Percentiles rank a stretch among this genome's conserved stretches.
Conservation (phyloP, 2,888 invertebrate genomes). For the Cerceris ruficornis region DNA sequence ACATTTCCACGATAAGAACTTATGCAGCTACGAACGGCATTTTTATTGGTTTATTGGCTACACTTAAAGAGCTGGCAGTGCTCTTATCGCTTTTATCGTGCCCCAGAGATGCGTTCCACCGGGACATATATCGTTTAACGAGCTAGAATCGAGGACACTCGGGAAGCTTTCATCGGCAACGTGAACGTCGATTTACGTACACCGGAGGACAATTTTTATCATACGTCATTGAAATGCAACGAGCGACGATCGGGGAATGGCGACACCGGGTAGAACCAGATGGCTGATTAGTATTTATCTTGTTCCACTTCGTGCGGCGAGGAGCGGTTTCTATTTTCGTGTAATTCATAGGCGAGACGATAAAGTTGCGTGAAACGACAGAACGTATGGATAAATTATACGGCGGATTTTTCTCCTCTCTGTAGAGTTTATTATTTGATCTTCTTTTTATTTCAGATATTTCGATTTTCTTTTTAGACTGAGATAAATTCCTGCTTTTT, state of each 20-base stretch:
- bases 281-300: not conserved
- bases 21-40: not conserved
- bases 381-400: too few relatives aligned
- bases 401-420: too few relatives aligned
- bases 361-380: too few relatives aligned
- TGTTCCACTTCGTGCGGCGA: not conserved
- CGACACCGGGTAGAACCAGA: not conserved
- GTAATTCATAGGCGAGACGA: not conserved
- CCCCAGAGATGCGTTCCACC: conserved; percentile 22
- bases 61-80: conserved; percentile 29
- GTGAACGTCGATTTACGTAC: conserved; percentile 9
- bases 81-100: conserved; percentile 42
- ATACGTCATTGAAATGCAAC: conserved; percentile 1
- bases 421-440: too few relatives aligned
- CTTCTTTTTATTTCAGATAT: too few relatives aligned
- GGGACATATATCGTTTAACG: conserved; percentile 30
- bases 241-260: not conserved
- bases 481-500: too few relatives aligned
- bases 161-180: conserved; percentile 40
- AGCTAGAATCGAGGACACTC: conserved; percentile 32
- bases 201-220: conserved; percentile 21
- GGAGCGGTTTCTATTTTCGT: not conserved
- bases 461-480: too few relatives aligned
- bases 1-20: not conserved
- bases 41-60: conserved; percentile 30